These are phyloP conservation scores for Vanessa tameamea DNA, from an alignment of 1,140 invertebrate species.

Conservation along the genomic window DNA sequence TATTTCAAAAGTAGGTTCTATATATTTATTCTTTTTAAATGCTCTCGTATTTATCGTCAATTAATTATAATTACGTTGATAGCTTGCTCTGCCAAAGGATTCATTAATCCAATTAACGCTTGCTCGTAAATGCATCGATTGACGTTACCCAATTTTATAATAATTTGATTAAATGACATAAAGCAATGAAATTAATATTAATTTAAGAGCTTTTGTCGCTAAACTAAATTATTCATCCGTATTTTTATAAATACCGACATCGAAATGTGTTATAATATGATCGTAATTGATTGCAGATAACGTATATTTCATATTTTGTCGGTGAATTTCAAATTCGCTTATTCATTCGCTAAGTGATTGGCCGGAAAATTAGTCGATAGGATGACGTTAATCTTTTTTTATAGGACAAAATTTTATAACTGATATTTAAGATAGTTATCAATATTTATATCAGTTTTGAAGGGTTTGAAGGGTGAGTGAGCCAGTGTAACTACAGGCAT, in stretches of 20 bases:
- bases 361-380: constrained; percentile 59
- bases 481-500: too few relatives aligned
- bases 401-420: constrained; percentile 44
- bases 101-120: constrained; percentile 59
- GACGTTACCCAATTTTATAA: constrained; percentile 48
- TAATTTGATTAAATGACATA: constrained; percentile 60
- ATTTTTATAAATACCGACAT: not conserved
- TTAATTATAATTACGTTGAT: constrained; percentile 48
- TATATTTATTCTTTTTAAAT: constrained; percentile 2
- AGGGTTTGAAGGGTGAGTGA: too few relatives aligned
- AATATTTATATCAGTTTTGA: too few relatives aligned
- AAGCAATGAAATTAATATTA: constrained; percentile 48
- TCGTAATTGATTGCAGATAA: constrained; percentile 3
- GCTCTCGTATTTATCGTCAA: constrained; percentile 33
- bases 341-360: constrained; percentile 64
- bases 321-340: constrained; percentile 41
- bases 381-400: constrained; percentile 54
- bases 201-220: constrained; percentile 42
- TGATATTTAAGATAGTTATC: constrained; percentile 30
- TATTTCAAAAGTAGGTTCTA: not conserved
- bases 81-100: constrained; percentile 47
- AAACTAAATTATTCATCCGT: constrained; percentile 6
- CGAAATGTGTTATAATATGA: not conserved
- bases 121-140: constrained; percentile 59
- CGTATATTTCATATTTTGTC: constrained; percentile 16